Base-by-base conservation (phyloP, 2,113 vertebrate species). In the Muntiacus muntjak region DNA sequence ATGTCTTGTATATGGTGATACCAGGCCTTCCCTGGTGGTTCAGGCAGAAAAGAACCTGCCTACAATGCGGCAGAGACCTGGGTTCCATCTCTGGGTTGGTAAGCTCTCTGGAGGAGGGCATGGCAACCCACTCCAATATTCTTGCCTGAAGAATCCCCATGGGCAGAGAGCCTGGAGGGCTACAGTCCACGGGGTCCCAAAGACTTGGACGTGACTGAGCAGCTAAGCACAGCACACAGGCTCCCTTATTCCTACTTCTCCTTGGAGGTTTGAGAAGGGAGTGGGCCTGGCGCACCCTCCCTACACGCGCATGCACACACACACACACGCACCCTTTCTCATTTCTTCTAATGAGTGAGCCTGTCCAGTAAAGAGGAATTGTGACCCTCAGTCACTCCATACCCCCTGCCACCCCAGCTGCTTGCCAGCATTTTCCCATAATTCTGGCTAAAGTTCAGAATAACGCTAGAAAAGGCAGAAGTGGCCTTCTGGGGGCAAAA, bases 391-490 rank as follows among this genome's bases (percentile, higher is more conserved):
- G 8, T 76, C 36, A 30, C 10, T 15, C 26, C 52, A 55, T 23
- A 2, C 13, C 21, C n/a, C 12, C 21, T 36, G 52, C 52, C 9
- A 1, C 21, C 64, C n/a, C 19, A 62, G 13, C 26, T 71, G 19
- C 19, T 83, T 84, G 36, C 33, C 64, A 81, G 25, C 0, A 33
- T 36, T 89, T 89, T 11, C 58, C 26, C 6, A 52, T 47, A 84
- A 71, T 71, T 95, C 58, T 83, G 83, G 62, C 21, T 93, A 55
- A 94, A 45, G 1, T 8, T 62, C 11, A 94, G 55, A 90, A 57
- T 19, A 26, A 52, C 43, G 11, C 26, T 94, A 67, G n/a, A 74
- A 83, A 78, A 88, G 25, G 5, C 12, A n/a, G 43, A 25, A 8
- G n/a, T 6, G 43, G 12, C 14, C 7, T n/a, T 74, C 26, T 47